Base-by-base conservation (phyloP, 2,797 vertebrate species). In the Silurus aristotelis region DNA sequence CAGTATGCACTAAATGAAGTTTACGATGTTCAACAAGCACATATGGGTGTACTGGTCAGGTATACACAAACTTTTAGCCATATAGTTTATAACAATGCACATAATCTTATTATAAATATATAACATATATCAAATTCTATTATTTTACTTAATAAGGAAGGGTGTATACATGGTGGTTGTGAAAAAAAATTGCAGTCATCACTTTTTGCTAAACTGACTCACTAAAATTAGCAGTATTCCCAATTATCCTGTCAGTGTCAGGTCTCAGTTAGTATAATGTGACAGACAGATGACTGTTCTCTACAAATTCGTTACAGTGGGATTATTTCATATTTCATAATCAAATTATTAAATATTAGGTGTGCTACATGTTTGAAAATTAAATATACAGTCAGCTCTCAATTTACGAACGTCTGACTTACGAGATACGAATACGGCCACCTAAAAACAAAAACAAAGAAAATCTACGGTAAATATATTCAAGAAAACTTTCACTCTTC, bases 251-350 rank as follows among this genome's bases (percentile, higher is more conserved):
- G n/a, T 15, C 72, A 76, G 52, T 76, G 73, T 58, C 73, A 76
- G 52, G 1, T 76, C 48, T 75, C 25, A 10, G 25, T 76, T n/a
- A 58, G 52, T 31, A 52, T 27, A 76, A 76, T 25, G n/a, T 25
- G n/a, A 55, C 71, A 76, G 48, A 56, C 73, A 76, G 52, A 76
- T 76, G 52, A 31, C 52, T n/a, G 71, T 13, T 73, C 71, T 73
- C 10, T 19, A 76, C n/a, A 76, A 76, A 56, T 76, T 56, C 20
- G 27, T 15, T 46, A 55, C n/a, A 25, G 20, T 55, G 72, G 10
- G 56, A 56, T 55, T 17, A 72, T 52, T 73, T 48, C 0, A 1
- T 15, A 22, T 72, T 27, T 31, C 6, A 5, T 43, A 8, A 31
- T 31, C 15, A 72, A 48, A 72, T 12, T 1, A 72, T 48, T 72